These are phyloP conservation scores for Clistopyga incitator DNA, from an alignment of 2,888 invertebrate genomes.

Conservation along the genomic window DNA sequence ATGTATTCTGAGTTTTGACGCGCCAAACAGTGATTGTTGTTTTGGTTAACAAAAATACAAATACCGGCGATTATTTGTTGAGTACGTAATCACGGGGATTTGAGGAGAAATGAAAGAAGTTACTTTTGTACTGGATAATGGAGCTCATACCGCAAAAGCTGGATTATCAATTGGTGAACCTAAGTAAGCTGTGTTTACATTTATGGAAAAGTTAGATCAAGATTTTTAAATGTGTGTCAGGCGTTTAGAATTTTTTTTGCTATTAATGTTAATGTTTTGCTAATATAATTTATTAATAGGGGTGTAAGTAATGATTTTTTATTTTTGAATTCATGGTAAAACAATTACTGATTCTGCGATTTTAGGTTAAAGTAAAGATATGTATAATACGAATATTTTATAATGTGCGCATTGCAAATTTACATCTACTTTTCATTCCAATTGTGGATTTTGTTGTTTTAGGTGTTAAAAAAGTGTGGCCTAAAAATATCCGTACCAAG, in stretches of 20 bases:
- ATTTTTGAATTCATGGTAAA: background rate
- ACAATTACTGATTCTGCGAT: background rate
- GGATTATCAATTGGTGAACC: slow-evolving; percentile 91
- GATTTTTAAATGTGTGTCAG: background rate
- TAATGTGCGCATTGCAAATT: background rate
- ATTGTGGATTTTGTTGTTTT: too few species aligned
- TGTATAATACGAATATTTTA: background rate
- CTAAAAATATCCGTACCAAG: too few species aligned
- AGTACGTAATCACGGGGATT: background rate
- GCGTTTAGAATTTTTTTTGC: background rate
- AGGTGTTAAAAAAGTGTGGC: too few species aligned
- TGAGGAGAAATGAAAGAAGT: slow-evolving; percentile 77
- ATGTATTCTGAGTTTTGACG: background rate
- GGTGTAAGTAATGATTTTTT: background rate
- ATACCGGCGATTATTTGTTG: too few species aligned
- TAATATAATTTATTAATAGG: background rate
- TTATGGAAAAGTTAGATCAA: background rate
- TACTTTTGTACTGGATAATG: slow-evolving; percentile 93
- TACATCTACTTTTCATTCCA: too few species aligned
- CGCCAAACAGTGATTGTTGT: slow-evolving; percentile 10
- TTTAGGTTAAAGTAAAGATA: background rate
- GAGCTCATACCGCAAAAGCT: slow-evolving; percentile 94
- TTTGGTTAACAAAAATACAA: background rate
- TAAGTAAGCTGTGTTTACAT: slow-evolving; percentile 84
- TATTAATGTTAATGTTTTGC: background rate